phyloP scores from a whole-genome alignment of 2,113 vertebrate genomes.

The Dicerorhinus sumatrensis region DNA sequence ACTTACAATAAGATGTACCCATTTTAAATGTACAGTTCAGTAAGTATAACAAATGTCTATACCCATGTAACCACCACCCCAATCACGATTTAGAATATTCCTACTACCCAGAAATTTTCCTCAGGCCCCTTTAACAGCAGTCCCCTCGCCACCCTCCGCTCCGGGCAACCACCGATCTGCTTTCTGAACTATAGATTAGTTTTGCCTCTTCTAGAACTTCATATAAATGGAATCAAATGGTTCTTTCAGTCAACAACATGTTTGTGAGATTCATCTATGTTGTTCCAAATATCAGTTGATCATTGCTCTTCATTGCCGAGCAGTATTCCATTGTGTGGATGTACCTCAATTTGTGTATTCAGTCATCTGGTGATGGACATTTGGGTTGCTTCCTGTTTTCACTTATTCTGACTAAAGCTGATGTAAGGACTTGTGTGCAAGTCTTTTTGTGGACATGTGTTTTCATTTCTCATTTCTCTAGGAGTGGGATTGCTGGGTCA shows the following conservation, averaged over 20 bases:
- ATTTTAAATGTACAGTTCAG: conserved; percentile 3
- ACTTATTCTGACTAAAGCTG: neutral
- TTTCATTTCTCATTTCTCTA: conserved; percentile 29
- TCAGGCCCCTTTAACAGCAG: neutral
- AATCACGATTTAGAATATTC: neutral
- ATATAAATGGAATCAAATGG: neutral
- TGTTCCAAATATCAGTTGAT: neutral
- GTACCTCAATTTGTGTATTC: neutral
- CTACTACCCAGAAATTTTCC: neutral
- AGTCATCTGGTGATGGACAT: neutral
- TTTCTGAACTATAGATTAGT: neutral
- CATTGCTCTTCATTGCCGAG: neutral
- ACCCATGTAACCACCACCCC: neutral
- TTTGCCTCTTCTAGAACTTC: conserved; percentile 15
- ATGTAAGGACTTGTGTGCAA: neutral
- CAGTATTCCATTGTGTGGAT: neutral
- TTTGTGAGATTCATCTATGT: neutral
- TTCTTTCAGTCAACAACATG: neutral
- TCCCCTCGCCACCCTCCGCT: neutral
- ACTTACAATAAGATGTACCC: neutral
- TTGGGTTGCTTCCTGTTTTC: conserved; percentile 5
- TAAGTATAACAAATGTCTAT: neutral
- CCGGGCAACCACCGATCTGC: neutral
- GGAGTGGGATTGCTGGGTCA: neutral
- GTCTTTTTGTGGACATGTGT: neutral